phyloP scores from a whole-genome alignment of 2,888 invertebrate species.

The Cylloceria caligata region DNA sequence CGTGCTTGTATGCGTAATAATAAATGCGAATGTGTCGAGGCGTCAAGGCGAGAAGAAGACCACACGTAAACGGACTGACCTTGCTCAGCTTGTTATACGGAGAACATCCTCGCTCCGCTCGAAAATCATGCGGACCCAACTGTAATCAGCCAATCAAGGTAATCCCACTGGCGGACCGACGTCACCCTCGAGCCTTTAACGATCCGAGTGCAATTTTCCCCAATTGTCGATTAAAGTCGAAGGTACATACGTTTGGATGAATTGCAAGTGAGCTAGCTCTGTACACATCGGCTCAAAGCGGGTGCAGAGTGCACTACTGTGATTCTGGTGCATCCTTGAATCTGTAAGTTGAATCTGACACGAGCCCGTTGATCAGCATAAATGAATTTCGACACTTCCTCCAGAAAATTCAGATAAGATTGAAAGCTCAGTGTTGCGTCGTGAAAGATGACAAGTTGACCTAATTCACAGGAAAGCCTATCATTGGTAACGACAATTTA shows the following conservation, averaged over 20 bases:
- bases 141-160: conserved; percentile 80
- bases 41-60: conserved; percentile 25
- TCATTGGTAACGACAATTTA: no score
- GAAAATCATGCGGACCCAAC: conserved; percentile 63
- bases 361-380: not conserved
- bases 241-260: conserved; percentile 72
- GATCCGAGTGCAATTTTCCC: conserved; percentile 78
- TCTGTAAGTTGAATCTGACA: conserved; percentile 16
- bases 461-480: no score
- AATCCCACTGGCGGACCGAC: conserved; percentile 74
- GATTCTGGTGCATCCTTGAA: conserved; percentile 7
- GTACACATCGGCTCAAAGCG: conserved; percentile 25
- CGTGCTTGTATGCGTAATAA: not conserved
- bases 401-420: not conserved
- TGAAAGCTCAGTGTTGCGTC: not conserved
- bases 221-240: conserved; percentile 80
- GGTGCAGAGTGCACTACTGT: conserved; percentile 2
- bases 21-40: not conserved
- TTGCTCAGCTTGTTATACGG: conserved; percentile 51
- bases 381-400: not conserved
- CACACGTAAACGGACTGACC: conserved; percentile 59
- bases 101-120: conserved; percentile 45
- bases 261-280: conserved; percentile 58
- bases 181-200: conserved; percentile 74
- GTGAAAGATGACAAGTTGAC: not conserved